These are phyloP conservation scores for Marmota flaviventris DNA, from an alignment of 2,113 vertebrate genomes.

Conservation along the genomic window DNA sequence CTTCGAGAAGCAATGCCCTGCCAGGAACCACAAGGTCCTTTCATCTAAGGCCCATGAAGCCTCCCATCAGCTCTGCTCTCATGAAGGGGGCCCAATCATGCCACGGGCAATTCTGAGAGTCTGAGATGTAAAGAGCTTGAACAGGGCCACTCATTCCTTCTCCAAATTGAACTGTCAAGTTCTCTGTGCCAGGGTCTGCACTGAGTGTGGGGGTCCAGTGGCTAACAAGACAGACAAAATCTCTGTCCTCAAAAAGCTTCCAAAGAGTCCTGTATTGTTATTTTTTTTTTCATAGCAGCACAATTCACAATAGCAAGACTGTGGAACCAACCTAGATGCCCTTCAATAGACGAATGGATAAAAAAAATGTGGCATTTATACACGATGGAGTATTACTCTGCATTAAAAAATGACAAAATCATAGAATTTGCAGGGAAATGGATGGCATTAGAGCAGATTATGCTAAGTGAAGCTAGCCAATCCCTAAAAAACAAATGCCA, in stretches of 20 bases:
- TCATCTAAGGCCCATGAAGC: accelerated
- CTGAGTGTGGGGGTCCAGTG: not conserved
- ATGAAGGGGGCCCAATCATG: not conserved
- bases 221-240: not conserved
- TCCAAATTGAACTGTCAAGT: not conserved
- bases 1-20: not conserved
- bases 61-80: not conserved
- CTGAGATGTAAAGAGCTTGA: not conserved
- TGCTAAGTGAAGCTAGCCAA: no score
- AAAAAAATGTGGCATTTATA: no score
- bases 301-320: no score
- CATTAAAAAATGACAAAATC: no score
- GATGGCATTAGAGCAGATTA: no score
- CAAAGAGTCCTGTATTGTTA: not conserved
- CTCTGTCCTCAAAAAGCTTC: not conserved
- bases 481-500: no score
- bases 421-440: no score
- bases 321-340: no score
- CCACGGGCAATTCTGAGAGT: not conserved
- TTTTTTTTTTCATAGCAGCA: no score
- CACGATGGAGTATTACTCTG: no score
- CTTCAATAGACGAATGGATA: no score
- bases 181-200: not conserved
- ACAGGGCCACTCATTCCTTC: not conserved
- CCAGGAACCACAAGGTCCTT: not conserved